These are phyloP conservation scores for Prochilodus magdalenae DNA, from an alignment of 2,113 vertebrate genomes.

Conservation along the genomic window DNA sequence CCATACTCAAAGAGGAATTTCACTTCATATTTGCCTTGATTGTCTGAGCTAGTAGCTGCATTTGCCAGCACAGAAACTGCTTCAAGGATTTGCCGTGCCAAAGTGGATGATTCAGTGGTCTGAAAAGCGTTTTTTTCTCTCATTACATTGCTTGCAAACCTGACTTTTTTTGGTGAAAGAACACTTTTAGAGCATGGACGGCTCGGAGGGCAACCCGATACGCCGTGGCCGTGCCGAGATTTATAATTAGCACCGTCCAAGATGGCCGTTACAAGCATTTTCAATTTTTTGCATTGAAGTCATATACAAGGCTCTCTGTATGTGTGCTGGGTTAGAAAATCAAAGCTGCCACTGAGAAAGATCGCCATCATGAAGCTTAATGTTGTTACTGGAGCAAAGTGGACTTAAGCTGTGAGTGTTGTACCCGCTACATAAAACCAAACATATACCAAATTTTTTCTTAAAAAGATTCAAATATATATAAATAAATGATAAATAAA, in stretches of 20 bases:
- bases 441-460: too few relatives aligned
- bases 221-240: slow-evolving; percentile 68
- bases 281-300: background rate
- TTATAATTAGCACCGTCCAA: slow-evolving; percentile 72
- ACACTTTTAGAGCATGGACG: background rate
- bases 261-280: background rate
- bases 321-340: background rate
- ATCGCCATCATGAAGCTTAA: background rate
- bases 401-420: too few relatives aligned
- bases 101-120: background rate
- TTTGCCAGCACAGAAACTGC: background rate
- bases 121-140: background rate
- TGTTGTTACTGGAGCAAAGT: background rate
- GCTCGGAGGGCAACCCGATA: slow-evolving; percentile 66
- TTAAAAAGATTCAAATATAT: too few relatives aligned
- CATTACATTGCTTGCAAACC: background rate
- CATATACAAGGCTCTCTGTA: background rate
- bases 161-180: background rate
- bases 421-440: too few relatives aligned
- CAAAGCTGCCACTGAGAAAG: background rate
- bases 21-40: background rate
- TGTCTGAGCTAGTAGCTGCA: background rate
- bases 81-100: background rate
- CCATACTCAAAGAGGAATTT: background rate
- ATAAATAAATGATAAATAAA: too few relatives aligned